These are phyloP conservation scores for Pedionomus torquatus DNA, from an alignment of 2,113 vertebrate species.

Conservation along the genomic window DNA sequence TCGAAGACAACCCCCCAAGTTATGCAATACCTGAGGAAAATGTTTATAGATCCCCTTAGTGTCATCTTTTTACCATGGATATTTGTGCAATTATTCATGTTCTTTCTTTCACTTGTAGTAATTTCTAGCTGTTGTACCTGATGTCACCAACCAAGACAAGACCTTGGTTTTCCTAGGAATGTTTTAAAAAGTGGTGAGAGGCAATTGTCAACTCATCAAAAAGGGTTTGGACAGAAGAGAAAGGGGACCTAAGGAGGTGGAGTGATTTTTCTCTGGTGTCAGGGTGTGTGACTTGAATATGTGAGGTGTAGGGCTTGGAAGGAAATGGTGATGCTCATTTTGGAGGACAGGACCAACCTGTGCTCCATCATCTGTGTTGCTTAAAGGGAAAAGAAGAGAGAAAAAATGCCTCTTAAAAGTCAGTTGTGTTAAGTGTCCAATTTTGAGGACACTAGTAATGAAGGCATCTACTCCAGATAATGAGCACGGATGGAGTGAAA, in stretches of 20 bases:
- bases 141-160: not conserved
- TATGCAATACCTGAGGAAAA: not conserved
- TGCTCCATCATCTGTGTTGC: not conserved
- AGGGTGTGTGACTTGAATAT: accelerated
- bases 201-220: not conserved
- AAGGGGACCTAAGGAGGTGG: not conserved
- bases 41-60: not conserved
- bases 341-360: not conserved
- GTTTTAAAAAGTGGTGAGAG: not conserved
- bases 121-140: not conserved
- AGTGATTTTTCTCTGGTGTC: not conserved
- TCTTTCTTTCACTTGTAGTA: not conserved
- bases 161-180: not conserved
- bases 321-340: accelerated
- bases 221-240: not conserved
- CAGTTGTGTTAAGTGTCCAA: not conserved
- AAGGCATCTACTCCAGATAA: not conserved
- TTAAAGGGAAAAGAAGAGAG: not conserved
- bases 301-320: not conserved
- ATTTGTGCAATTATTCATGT: not conserved
- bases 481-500: not conserved
- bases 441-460: not conserved
- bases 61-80: not conserved
- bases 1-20: not conserved
- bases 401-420: not conserved